phyloP scores from a whole-genome alignment of 2,888 invertebrate species.

The Agrotis clavis region DNA sequence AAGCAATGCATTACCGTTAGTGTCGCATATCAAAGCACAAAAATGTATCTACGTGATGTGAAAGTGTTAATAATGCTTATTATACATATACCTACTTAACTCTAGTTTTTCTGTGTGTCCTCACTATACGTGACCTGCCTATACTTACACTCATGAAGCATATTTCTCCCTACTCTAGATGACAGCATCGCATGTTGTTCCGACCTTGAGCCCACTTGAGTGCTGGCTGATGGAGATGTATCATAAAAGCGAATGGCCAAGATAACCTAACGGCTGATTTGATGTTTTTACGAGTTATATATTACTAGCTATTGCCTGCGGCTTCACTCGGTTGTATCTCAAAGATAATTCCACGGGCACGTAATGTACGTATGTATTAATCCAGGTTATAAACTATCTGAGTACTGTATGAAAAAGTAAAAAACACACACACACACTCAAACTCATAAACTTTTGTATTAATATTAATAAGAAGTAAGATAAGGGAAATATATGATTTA shows the following conservation, averaged over 20 bases:
- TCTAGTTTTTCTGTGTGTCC: not conserved
- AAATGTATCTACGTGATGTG: not conserved
- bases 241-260: slow-evolving; percentile 40
- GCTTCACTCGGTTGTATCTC: too few relatives aligned
- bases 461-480: too few relatives aligned
- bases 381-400: too few relatives aligned
- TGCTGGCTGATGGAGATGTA: slow-evolving; percentile 37
- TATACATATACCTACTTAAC: too few relatives aligned
- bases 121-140: not conserved
- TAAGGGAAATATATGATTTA: too few relatives aligned
- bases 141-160: slow-evolving; percentile 18
- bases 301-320: not conserved
- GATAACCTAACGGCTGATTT: slow-evolving; percentile 25
- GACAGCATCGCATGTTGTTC: slow-evolving; percentile 41
- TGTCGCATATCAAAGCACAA: not conserved
- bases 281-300: slow-evolving; percentile 14
- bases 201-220: slow-evolving; percentile 33
- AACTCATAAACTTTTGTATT: too few relatives aligned
- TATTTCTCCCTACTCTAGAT: slow-evolving; percentile 18
- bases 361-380: not conserved
- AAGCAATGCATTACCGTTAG: not conserved
- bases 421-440: too few relatives aligned
- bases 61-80: not conserved
- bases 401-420: too few relatives aligned
- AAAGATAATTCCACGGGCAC: too few relatives aligned